Conservation (phyloP, 2,113 vertebrate species). For the Heterotilapia buettikoferi region DNA sequence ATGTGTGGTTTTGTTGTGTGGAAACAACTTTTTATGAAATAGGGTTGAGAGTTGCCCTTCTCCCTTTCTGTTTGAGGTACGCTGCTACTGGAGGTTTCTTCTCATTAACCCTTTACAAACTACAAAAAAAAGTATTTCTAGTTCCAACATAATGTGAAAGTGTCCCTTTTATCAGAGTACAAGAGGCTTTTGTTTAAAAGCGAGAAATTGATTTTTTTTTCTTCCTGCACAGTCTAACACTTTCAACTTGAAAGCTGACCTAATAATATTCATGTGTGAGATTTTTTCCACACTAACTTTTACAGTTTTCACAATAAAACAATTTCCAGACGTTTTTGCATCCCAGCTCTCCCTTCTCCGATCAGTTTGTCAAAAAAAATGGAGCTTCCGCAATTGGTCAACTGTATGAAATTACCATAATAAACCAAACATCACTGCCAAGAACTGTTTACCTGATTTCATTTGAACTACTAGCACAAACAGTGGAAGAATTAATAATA, state of each 20-base stretch:
- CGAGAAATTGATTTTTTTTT: fast-evolving
- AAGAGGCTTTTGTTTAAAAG: not conserved
- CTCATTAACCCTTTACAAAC: not conserved
- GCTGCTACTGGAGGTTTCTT: not conserved
- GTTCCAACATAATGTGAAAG: not conserved
- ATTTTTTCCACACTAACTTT: not conserved
- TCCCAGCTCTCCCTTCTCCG: not conserved
- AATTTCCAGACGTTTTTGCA: not conserved
- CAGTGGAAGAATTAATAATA: not conserved
- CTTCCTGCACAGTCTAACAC: not conserved
- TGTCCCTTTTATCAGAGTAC: not conserved
- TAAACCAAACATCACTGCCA: not conserved
- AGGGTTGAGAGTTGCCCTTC: not conserved
- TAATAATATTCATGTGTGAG: not conserved
- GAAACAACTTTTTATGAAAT: not conserved
- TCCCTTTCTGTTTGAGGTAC: not conserved
- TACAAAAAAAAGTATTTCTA: not conserved
- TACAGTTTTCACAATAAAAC: not conserved
- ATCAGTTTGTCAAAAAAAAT: not conserved
- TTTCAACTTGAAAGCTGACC: not conserved
- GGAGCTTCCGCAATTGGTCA: not conserved
- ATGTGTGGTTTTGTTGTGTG: not conserved
- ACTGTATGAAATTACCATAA: not conserved
- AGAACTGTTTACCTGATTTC: not conserved
- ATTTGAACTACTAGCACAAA: not conserved